Percentiles rank a stretch among this genome's conserved stretches.
Conservation (phyloP, 2,888 invertebrate genomes). For the Melanchra persicariae region DNA sequence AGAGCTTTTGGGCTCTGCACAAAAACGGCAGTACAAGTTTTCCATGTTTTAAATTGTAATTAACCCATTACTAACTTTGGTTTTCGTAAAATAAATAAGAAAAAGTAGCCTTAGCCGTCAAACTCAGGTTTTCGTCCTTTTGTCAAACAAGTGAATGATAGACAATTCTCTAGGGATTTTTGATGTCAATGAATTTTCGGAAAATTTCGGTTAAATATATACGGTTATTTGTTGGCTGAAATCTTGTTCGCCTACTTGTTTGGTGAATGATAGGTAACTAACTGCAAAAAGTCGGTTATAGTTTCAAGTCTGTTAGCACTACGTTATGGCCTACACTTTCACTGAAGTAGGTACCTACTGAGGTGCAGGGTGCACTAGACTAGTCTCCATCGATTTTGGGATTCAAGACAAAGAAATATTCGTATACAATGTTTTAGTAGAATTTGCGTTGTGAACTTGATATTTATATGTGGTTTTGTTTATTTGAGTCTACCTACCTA, state of each 20-base stretch:
- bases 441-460: too few species aligned
- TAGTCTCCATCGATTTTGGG: not conserved
- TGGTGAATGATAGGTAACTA: constrained; percentile 6
- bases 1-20: constrained; percentile 56
- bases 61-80: constrained; percentile 43
- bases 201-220: constrained; percentile 26
- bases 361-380: too few species aligned
- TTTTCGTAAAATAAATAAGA: constrained; percentile 59
- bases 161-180: constrained; percentile 22
- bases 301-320: not conserved
- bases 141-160: constrained; percentile 36
- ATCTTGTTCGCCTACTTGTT: not conserved
- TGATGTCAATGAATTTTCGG: not conserved
- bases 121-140: constrained; percentile 51
- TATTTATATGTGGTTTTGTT: not conserved
- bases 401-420: not conserved
- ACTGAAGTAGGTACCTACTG: too few species aligned
- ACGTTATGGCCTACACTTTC: too few species aligned
- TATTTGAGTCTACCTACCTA: not conserved
- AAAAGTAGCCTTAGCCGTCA: constrained; percentile 58
- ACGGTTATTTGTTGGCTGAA: not conserved
- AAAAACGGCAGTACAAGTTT: constrained; percentile 65
- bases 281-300: too few species aligned
- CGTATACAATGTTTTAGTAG: not conserved
- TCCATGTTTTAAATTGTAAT: constrained; percentile 72